Evolutionary conservation across 2,113 vertebrate species (phyloP), one percentile per base, ranked within the genome.

Genomic region (Periophthalmus modestus): DNA sequence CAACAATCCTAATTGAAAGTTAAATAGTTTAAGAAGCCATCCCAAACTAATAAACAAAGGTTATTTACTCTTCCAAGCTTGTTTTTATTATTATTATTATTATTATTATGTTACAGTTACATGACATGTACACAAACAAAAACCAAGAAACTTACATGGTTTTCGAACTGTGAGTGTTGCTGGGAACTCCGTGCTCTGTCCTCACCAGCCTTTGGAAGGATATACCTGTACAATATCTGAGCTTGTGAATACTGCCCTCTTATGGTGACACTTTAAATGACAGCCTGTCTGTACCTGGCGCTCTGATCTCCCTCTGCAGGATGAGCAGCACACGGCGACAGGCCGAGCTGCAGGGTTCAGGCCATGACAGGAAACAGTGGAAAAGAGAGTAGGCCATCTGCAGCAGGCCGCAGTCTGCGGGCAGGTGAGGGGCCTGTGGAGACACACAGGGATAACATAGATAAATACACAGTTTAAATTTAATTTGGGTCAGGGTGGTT

Each of bases 201-300:
- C 94, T 94, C 66, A 98, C 95, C 87, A 98, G 87, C 34, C 96
- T 92, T 79, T 97, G 96, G 89, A 95, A 99, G 2, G 95, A 95
- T 92, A 99, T 95, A 16, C 97, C 97, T 99, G 68, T 1, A 43
- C 2, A 79, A 36, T 23, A 78, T 9, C 19, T 68, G 2, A 65
- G 43, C 14, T 34, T 52, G 67, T 28, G 34, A 77, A 79, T 63
- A 67, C 47, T 18, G 61, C 58, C 76, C 48, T 39, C 69, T 19
- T 11, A 0, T 79, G 76, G 57, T 55, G 48, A 59, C n/a, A 69
- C 66, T 61, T 15, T 15, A 15, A 5, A 67, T 46, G 7, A 24
- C 46, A 14, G 12, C 14, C 12, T 24, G 19, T 11, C 55, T 23
- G 13, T 85, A 99, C 97, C 97, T 72, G 97, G 97, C 0, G 95